These are phyloP conservation scores for Microchirus variegatus DNA, from an alignment of 2,797 vertebrate species.

Conservation along the genomic window DNA sequence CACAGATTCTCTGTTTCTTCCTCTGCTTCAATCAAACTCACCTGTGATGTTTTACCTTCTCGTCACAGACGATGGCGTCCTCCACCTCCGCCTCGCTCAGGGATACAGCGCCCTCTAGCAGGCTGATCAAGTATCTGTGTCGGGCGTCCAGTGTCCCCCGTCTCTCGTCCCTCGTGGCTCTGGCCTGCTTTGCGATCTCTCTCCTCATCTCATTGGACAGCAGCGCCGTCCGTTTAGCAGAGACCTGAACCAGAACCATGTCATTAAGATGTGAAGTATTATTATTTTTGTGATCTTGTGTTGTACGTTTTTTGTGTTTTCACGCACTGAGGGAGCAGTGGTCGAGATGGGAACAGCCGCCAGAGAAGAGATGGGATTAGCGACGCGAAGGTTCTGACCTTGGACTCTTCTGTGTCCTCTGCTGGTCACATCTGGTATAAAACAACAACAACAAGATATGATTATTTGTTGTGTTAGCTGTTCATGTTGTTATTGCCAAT, in stretches of 20 bases:
- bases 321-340: constrained; percentile 74
- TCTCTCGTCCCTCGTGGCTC: constrained; percentile 79
- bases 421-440: constrained; percentile 48
- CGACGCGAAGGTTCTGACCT: constrained; percentile 54
- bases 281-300: too few relatives aligned
- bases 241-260: constrained; percentile 58
- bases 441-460: not conserved
- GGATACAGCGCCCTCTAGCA: constrained; percentile 70
- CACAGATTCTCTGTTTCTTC: rapidly evolving
- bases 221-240: constrained; percentile 66
- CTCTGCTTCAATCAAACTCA: not conserved
- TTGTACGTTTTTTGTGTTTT: too few relatives aligned
- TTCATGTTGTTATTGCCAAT: too few relatives aligned
- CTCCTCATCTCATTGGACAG: constrained; percentile 80
- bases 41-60: constrained; percentile 70
- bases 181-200: constrained; percentile 76
- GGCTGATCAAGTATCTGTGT: constrained; percentile 80
- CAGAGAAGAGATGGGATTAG: constrained; percentile 45
- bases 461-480: too few relatives aligned
- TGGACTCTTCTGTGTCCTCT: constrained; percentile 65
- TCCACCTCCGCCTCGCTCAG: constrained; percentile 80
- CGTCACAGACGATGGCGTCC: constrained; percentile 81
- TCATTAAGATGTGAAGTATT: not conserved
- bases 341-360: constrained; percentile 57
- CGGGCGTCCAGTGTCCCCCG: constrained; percentile 79